Base-by-base conservation (phyloP, 2,113 vertebrate species). In the Calyptommatus sinebrachiatus region DNA sequence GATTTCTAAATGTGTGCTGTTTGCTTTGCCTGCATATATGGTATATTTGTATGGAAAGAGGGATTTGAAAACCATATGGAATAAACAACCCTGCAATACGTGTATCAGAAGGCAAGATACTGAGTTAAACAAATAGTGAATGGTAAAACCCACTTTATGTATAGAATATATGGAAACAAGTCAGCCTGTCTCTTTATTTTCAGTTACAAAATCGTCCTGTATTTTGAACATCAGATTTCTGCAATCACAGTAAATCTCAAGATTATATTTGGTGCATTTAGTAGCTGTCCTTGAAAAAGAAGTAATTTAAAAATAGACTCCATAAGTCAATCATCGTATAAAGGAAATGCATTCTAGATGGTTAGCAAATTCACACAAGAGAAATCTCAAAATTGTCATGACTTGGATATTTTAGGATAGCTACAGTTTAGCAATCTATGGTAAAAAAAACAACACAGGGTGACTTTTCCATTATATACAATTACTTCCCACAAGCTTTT, bases 121-220 rank as follows among this genome's bases (percentile, higher is more conserved):
- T 80, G 72, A 85, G 77, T 87, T 83, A 83, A 78, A 83, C 24
- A 67, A 73, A 82, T 62, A 63, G 46, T 24, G 18, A 77, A 76
- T 84, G 46, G 88, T 50, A 79, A 66, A 77, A 71, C 57, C 61
- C 82, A 83, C 83, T 78, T 70, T 9, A 66, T 84, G 22, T 1
- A 71, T 70, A 45, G 26, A 78, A 79, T 84, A 24, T 1, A 71
- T 74, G 57, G 26, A 78, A 79, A 73, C 85, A 83, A 71, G 85
- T 67, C 71, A 79, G 77, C 16, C 75, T 77, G 74, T 60, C 48
- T 31, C 7, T 74, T 90, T 71, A 80, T 79, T 90, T 85, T 53
- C 70, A 16, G 81, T 76, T 67, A 78, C 76, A 62, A 86, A 82
- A 85, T 21, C 71, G 57, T 84, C 82, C 24, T 4, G 81, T 5